These are phyloP conservation scores for Steinernema hermaphroditum DNA, from an alignment of 2,888 invertebrate genomes.

Conservation along the genomic window DNA sequence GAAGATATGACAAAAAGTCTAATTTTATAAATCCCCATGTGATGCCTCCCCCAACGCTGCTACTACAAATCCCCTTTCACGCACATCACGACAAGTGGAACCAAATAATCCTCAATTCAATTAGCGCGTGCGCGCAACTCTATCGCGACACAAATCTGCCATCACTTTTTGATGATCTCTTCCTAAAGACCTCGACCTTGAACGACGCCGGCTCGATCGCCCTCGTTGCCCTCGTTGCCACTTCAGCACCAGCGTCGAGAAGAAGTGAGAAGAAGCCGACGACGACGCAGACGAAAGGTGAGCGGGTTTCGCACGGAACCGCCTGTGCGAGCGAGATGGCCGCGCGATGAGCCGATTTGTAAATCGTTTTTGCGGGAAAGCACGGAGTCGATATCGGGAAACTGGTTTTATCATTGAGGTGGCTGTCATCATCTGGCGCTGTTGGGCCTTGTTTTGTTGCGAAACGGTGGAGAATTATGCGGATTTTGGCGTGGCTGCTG, in stretches of 20 bases:
- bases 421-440: background rate
- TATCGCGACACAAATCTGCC: conserved; percentile 12
- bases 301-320: no score
- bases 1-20: no score
- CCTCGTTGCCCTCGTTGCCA: no score
- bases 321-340: background rate
- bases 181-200: conserved; percentile 13
- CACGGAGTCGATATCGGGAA: background rate
- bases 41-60: no score
- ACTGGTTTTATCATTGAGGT: background rate
- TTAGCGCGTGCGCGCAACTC: background rate
- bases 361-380: conserved; percentile 26
- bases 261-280: no score
- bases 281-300: conserved; percentile 11
- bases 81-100: no score
- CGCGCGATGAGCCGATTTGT: background rate
- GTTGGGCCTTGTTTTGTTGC: background rate
- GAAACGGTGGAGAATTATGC: background rate
- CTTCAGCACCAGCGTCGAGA: background rate
- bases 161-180: background rate
- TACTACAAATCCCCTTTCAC: no score
- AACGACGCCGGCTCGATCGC: background rate
- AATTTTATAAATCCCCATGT: no score
- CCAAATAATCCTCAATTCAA: background rate
- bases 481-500: background rate